Conservation (phyloP, 2,113 vertebrate genomes). For the Coreoperca whiteheadi region DNA sequence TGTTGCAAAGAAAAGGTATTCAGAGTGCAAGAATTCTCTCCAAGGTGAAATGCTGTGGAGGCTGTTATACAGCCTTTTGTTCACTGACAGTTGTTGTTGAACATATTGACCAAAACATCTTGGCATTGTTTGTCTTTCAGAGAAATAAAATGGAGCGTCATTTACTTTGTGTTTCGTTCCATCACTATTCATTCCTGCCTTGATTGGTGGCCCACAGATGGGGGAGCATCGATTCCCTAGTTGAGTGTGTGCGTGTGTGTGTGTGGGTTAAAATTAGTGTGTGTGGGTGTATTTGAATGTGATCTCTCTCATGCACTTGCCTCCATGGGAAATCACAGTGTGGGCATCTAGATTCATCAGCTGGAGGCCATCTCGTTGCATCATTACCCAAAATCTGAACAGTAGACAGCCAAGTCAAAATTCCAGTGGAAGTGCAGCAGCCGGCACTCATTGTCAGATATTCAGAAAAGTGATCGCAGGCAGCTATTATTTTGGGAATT, state of each 20-base stretch:
- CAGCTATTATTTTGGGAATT: slow-evolving; percentile 36
- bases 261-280: no score
- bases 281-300: slow-evolving; percentile 8
- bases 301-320: slow-evolving; percentile 15
- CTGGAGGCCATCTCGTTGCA: slow-evolving; percentile 19
- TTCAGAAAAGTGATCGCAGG: slow-evolving; percentile 25
- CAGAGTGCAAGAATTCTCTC: slow-evolving; percentile 44
- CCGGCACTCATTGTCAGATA: slow-evolving; percentile 9
- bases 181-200: slow-evolving; percentile 63
- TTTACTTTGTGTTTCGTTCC: slow-evolving; percentile 72
- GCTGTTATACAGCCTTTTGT: slow-evolving; percentile 74
- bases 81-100: slow-evolving; percentile 69
- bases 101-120: slow-evolving; percentile 77
- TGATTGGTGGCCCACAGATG: slow-evolving; percentile 66
- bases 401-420: slow-evolving; percentile 13
- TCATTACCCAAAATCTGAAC: slow-evolving; percentile 33
- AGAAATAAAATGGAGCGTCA: slow-evolving; percentile 79
- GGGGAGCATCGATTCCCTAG: slow-evolving; percentile 57
- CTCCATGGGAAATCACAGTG: slow-evolving; percentile 45
- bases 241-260: slow-evolving; percentile 30
- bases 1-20: slow-evolving; percentile 54
- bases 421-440: slow-evolving; percentile 24
- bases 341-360: slow-evolving; percentile 52
- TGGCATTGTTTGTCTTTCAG: slow-evolving; percentile 81
- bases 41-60: slow-evolving; percentile 56